Evolutionary conservation across 2,797 vertebrate genomes (phyloP).

Genomic region (Hippopotamyrus pictus): DNA sequence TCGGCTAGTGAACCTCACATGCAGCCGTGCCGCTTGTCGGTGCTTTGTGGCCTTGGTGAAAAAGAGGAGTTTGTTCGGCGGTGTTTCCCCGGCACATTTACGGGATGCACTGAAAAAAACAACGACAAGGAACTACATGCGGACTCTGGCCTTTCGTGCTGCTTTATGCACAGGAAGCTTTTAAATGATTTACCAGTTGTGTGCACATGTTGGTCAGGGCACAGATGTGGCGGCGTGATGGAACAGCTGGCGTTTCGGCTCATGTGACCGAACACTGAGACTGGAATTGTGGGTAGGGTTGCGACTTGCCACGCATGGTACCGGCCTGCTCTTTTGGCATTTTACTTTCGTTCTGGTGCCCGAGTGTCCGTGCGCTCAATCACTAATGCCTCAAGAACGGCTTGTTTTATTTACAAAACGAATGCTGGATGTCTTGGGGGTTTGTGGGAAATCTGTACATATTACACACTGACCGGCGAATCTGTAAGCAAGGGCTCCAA

Average conservation of each 20-base stretch:
- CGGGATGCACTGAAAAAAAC: not conserved
- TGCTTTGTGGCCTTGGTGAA: not conserved
- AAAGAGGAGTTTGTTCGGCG: not conserved
- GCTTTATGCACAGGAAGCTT: not conserved
- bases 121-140: not conserved
- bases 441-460: not conserved
- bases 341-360: not conserved
- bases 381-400: not conserved
- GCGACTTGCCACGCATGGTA: not conserved
- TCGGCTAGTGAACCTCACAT: not conserved
- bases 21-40: not conserved
- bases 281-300: not conserved
- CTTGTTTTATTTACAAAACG: not conserved
- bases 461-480: not conserved
- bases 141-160: constrained; percentile 17
- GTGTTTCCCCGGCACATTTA: not conserved
- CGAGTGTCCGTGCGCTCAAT: not conserved
- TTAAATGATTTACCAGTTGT: constrained; percentile 24
- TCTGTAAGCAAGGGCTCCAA: not conserved
- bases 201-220: not conserved
- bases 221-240: not conserved
- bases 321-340: not conserved
- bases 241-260: not conserved
- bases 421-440: not conserved
- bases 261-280: not conserved